Base-by-base conservation (phyloP, 2,113 vertebrate genomes). In the Ctenodactylus gundi region DNA sequence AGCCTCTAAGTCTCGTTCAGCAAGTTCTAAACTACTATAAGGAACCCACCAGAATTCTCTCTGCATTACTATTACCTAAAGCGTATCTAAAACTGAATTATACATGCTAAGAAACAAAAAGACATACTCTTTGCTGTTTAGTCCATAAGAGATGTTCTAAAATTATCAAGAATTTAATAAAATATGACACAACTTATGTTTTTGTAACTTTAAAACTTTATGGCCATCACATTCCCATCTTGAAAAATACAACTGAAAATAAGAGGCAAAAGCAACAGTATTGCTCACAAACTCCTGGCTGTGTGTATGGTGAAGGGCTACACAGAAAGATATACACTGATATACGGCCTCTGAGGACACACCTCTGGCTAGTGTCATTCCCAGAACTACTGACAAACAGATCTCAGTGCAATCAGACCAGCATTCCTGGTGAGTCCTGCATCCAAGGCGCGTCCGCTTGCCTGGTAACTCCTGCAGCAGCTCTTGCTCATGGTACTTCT, bases 201-300 rank as follows among this genome's bases (percentile, higher is more conserved):
- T 83, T 68, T 73, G 11, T 41, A 60, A 86, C 55, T 93, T 97
- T 86, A 94, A 76, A 94, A 70, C 67, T 81, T 77, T 55, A 70
- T 5, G 13, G 55, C n/a, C 15, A 82, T 31, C 3, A 1, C 64
- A 57, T 85, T 95, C 46, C 53, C 70, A 75, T 70, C 80, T 62
- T 27, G 18, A 84, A 90, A 92, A 83, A 70, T 9, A n/a, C 7
- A 80, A 82, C 0, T 72, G 36, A 75, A 94, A 84, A 91, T 17
- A 39, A 57, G 85, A 44, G 64, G 72, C 78, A 73, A 39, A 87
- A 87, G 57, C 49, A 76, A 62, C 31, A 51, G 17, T n/a, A 64
- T 4, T 77, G 53, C 84, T 57, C 36, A 70, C 34, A 82, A 89
- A 75, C 39, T 92, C 23, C 67, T 29, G 23, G 51, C 58, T 88